Conservation (phyloP, 2,888 invertebrate species). For the Hermodice carunculata region DNA sequence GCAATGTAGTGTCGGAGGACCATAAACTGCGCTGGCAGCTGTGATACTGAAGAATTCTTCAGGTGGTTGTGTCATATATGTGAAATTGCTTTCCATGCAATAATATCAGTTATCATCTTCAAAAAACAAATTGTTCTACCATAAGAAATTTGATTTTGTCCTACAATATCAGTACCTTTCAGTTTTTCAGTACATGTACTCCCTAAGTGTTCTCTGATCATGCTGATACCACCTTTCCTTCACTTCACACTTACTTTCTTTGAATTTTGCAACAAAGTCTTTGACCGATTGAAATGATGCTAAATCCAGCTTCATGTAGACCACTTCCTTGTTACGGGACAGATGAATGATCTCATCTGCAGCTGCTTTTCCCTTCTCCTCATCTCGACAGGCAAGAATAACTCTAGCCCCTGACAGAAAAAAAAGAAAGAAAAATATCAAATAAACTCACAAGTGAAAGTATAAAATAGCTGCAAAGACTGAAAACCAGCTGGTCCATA, state of each 20-base stretch:
- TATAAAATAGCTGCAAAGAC: too few species aligned
- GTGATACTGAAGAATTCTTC: too few species aligned
- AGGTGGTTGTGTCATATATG: too few species aligned
- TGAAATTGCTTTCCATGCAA: too few species aligned
- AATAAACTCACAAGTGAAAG: too few species aligned
- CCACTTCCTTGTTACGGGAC: slow-evolving; percentile 45
- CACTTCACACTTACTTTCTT: slow-evolving; percentile 51
- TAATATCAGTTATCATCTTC: background rate
- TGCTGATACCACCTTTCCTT: background rate
- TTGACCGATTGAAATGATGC: slow-evolving; percentile 62
- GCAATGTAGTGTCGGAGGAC: too few species aligned
- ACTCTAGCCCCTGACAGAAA: slow-evolving; percentile 71
- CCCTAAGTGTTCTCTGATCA: background rate
- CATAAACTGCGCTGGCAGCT: too few species aligned
- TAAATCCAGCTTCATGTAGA: slow-evolving; percentile 58
- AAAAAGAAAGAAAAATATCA: background rate
- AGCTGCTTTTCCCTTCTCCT: slow-evolving; percentile 47
- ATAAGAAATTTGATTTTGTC: background rate
- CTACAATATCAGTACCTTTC: background rate
- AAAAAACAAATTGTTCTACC: background rate
- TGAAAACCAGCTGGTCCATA: too few species aligned
- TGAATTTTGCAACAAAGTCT: slow-evolving; percentile 62
- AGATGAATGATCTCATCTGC: slow-evolving; percentile 45
- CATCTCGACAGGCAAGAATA: slow-evolving; percentile 60
- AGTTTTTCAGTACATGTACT: background rate